A percentile compares a stretch with the other conserved stretches of the same genome.
Evolutionary conservation across 2,888 invertebrate species (phyloP).

Genomic region (Hesperia comma): DNA sequence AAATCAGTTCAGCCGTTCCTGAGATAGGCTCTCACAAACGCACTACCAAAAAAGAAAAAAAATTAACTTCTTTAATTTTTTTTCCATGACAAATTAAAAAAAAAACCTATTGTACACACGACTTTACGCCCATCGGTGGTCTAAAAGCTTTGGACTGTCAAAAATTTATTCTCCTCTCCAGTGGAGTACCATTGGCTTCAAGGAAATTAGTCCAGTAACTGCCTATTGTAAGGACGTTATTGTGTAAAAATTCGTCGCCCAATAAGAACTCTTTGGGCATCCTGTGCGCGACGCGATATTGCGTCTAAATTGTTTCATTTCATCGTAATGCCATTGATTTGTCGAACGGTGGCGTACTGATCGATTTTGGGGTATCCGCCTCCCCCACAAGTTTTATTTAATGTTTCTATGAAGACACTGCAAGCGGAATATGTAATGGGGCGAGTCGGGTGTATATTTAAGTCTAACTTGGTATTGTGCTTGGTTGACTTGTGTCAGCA

Average conservation of each 20-base stretch:
- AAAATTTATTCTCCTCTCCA: slow-evolving; percentile 49
- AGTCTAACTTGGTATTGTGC: too few relatives aligned
- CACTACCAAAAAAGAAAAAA: too few relatives aligned
- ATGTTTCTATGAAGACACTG: slow-evolving; percentile 5
- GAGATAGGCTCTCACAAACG: too few relatives aligned
- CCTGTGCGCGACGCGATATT: slow-evolving; percentile 53
- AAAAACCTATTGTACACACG: slow-evolving; percentile 27
- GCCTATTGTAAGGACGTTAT: slow-evolving; percentile 42
- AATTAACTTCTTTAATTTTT: too few relatives aligned
- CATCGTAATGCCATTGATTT: slow-evolving; percentile 22
- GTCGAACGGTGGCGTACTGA: not conserved
- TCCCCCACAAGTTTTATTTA: not conserved
- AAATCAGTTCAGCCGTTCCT: too few relatives aligned
- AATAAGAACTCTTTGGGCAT: slow-evolving; percentile 50
- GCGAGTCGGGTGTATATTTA: not conserved
- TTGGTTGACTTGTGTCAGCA: too few relatives aligned
- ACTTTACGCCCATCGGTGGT: slow-evolving; percentile 35
- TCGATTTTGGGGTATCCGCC: slow-evolving; percentile 16
- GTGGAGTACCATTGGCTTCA: slow-evolving; percentile 42
- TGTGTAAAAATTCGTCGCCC: slow-evolving; percentile 46
- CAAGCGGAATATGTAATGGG: not conserved
- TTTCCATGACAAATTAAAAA: too few relatives aligned
- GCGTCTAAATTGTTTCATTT: slow-evolving; percentile 65
- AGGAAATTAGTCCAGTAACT: slow-evolving; percentile 37
- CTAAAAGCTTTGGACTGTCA: slow-evolving; percentile 47